Conservation (phyloP, 92 coral and sea anemone species). For the Galaxea fascicularis region DNA sequence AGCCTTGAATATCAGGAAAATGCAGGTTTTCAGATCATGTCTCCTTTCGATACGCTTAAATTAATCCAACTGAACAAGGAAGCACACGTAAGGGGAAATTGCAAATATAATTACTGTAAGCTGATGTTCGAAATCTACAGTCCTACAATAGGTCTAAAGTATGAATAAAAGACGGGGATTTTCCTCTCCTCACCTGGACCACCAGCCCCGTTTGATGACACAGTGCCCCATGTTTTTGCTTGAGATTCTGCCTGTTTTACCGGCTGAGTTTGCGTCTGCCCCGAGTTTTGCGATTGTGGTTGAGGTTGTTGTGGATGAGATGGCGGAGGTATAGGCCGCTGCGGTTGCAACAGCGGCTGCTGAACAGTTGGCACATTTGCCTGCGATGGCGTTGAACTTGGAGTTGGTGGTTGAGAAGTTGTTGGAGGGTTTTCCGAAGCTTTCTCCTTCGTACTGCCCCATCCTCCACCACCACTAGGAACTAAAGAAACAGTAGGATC, state of each 20-base stretch:
- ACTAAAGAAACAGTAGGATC: slow-evolving; percentile 99
- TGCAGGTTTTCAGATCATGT: too few relatives aligned
- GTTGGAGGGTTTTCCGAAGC: slow-evolving; percentile 64
- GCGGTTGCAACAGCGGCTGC: slow-evolving; percentile 97
- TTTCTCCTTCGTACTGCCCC: slow-evolving; percentile 99
- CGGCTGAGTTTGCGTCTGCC: slow-evolving; percentile 79
- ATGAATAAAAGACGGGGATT: not conserved
- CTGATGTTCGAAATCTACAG: not conserved
- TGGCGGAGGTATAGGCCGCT: slow-evolving; percentile 95
- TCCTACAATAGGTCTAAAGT: not conserved
- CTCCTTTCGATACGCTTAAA: too few relatives aligned
- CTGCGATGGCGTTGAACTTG: slow-evolving; percentile 77
- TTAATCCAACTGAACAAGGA: not conserved
- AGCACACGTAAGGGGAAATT: not conserved
- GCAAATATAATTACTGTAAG: too few relatives aligned
- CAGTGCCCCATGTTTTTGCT: slow-evolving; percentile 98
- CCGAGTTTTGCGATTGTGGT: slow-evolving; percentile 88
- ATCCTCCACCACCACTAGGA: slow-evolving; percentile 99
- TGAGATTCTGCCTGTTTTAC: slow-evolving; percentile 85
- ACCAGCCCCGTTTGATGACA: slow-evolving; percentile 99
- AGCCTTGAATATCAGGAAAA: too few relatives aligned
- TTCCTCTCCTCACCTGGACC: slow-evolving; percentile 89
- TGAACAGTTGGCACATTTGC: slow-evolving; percentile 79
- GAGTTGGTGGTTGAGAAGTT: slow-evolving; percentile 66
- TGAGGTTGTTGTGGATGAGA: slow-evolving; percentile 82